Percentiles rank a stretch among this genome's conserved stretches.
These are phyloP conservation scores for Lamellibrachia satsuma DNA, from an alignment of 2,888 invertebrate species.

Conservation along the genomic window DNA sequence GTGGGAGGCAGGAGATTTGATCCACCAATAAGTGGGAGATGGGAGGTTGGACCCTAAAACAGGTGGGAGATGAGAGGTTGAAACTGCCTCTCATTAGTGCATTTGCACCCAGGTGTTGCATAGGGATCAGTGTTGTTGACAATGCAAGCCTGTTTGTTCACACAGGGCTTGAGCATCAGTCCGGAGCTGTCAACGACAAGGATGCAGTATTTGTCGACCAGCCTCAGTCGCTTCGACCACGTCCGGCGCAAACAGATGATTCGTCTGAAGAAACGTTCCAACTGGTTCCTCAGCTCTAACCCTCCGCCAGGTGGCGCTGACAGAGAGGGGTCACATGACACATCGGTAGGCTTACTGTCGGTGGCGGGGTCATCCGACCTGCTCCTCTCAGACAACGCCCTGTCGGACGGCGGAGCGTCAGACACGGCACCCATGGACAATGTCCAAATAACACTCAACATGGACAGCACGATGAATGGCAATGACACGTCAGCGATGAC, in stretches of 20 bases:
- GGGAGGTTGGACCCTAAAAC: too few relatives aligned
- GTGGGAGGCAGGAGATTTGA: too few relatives aligned
- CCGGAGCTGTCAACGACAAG: neutral
- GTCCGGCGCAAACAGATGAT: slow-evolving; percentile 83
- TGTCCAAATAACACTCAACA: neutral
- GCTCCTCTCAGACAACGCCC: slow-evolving; percentile 26
- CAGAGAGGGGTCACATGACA: slow-evolving; percentile 24
- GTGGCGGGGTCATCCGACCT: slow-evolving; percentile 30
- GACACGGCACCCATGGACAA: slow-evolving; percentile 26
- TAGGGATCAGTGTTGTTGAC: neutral
- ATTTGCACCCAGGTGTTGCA: too few relatives aligned
- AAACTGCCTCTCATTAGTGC: too few relatives aligned
- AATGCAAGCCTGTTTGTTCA: too few relatives aligned
- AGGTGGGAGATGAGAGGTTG: too few relatives aligned
- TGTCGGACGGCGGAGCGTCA: slow-evolving; percentile 31
- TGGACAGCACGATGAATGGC: slow-evolving; percentile 1
- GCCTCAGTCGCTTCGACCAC: slow-evolving; percentile 62
- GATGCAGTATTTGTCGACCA: slow-evolving; percentile 35
- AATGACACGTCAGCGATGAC: neutral
- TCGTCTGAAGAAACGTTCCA: slow-evolving; percentile 94
- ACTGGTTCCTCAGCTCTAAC: slow-evolving; percentile 78
- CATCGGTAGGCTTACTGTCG: slow-evolving; percentile 26
- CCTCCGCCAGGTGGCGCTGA: slow-evolving; percentile 20
- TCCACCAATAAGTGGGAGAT: too few relatives aligned
- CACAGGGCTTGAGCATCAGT: neutral